These are phyloP conservation scores for Onychomys arenicola DNA, from an alignment of 2,797 vertebrate species.

Conservation along the genomic window DNA sequence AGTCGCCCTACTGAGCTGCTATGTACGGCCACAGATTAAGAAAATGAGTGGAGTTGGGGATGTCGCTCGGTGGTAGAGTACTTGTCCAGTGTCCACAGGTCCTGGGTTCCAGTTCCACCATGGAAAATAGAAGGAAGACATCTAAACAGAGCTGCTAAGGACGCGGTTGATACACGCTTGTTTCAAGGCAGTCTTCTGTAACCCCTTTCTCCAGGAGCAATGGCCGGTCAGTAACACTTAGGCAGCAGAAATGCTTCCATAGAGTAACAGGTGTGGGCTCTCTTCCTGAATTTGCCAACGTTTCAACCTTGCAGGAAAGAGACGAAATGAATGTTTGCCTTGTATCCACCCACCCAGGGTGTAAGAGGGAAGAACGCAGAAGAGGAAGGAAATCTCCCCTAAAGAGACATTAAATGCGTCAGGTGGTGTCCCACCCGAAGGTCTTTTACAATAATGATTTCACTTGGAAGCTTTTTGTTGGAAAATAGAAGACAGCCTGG, in stretches of 20 bases:
- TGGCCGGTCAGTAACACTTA: background rate
- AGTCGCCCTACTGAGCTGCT: background rate
- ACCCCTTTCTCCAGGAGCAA: background rate
- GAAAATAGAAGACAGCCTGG: background rate
- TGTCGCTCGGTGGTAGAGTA: background rate
- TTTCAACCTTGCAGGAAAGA: slow-evolving; percentile 59
- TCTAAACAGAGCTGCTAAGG: background rate
- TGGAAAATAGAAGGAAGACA: background rate
- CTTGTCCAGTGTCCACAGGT: background rate
- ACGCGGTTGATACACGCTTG: background rate
- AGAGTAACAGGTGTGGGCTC: slow-evolving; percentile 37
- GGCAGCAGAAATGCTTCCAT: background rate
- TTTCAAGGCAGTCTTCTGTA: slow-evolving; percentile 37
- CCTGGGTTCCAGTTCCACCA: background rate
- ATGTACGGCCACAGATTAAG: slow-evolving; percentile 1
- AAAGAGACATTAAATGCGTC: slow-evolving; percentile 61
- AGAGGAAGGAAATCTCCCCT: background rate
- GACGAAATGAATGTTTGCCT: slow-evolving; percentile 62
- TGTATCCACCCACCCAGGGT: background rate
- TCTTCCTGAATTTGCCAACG: slow-evolving; percentile 55
- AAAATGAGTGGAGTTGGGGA: background rate
- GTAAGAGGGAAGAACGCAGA: background rate
- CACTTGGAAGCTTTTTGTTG: slow-evolving; percentile 62
- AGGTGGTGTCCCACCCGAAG: slow-evolving; percentile 6
- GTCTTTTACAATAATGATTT: slow-evolving; percentile 40